These are phyloP conservation scores for Astropecten irregularis DNA, from an alignment of 53 echinoderm and acorn worm species.

Conservation along the genomic window DNA sequence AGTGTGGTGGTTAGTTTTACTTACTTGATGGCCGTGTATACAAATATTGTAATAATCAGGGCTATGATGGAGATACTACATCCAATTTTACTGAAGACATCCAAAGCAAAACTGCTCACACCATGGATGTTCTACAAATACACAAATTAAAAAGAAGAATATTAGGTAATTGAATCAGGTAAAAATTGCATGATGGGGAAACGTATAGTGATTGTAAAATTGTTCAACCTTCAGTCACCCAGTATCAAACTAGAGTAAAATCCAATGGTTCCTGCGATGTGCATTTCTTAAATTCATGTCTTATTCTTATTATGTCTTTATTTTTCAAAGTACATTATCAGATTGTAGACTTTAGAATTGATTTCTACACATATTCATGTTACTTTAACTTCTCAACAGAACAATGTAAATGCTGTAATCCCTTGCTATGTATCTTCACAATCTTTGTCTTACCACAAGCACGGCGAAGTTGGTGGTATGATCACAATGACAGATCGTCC, in stretches of 20 bases:
- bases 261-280: too few species aligned
- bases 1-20: too few species aligned
- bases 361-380: background rate
- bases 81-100: conserved; percentile 72
- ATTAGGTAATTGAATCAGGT: too few species aligned
- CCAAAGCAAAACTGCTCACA: conserved; percentile 30
- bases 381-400: too few species aligned
- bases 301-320: background rate
- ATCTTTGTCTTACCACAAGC: conserved; percentile 44
- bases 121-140: conserved; percentile 33
- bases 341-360: too few species aligned
- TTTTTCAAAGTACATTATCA: background rate
- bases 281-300: background rate
- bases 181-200: background rate
- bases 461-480: conserved; percentile 53
- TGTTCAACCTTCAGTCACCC: too few species aligned
- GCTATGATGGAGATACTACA: conserved; percentile 66
- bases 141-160: background rate
- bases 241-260: too few species aligned
- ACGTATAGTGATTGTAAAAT: background rate
- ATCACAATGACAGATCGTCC: conserved; percentile 11
- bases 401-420: too few species aligned
- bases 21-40: conserved; percentile 20
- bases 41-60: conserved; percentile 11
- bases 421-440: too few species aligned